phyloP scores from a whole-genome alignment of 2,888 invertebrate species.

The Coenonympha glycerion region DNA sequence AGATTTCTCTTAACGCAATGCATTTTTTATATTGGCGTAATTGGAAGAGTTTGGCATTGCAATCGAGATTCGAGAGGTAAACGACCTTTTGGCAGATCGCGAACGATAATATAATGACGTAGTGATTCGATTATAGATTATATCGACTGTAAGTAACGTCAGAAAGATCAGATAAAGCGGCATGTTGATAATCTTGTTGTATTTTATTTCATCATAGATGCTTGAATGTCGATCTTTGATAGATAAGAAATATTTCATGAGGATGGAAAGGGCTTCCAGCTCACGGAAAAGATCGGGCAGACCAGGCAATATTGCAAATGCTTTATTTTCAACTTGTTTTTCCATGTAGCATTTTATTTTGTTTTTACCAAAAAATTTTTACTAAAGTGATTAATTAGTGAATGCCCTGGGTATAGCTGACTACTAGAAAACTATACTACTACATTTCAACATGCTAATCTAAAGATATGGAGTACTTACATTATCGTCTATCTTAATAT shows the following conservation, averaged over 20 bases:
- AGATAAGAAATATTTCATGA: slow-evolving; percentile 1
- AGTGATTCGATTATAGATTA: slow-evolving; percentile 26
- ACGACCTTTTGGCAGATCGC: slow-evolving; percentile 22
- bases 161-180: slow-evolving; percentile 18
- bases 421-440: too few species aligned
- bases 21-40: background rate
- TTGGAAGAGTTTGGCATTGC: slow-evolving; percentile 20
- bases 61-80: slow-evolving; percentile 20
- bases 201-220: slow-evolving; percentile 15
- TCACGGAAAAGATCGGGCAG: too few species aligned
- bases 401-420: too few species aligned
- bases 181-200: slow-evolving; percentile 17
- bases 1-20: background rate
- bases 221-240: background rate
- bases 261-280: too few species aligned
- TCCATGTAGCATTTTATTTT: too few species aligned
- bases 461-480: too few species aligned
- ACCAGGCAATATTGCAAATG: too few species aligned
- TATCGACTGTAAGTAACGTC: slow-evolving; percentile 19
- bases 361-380: too few species aligned
- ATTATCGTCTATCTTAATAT: too few species aligned
- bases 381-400: too few species aligned
- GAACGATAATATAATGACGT: slow-evolving; percentile 20
- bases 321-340: too few species aligned
- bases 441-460: too few species aligned